Conservation (phyloP, 2,797 vertebrate species). For the Mus minutoides region DNA sequence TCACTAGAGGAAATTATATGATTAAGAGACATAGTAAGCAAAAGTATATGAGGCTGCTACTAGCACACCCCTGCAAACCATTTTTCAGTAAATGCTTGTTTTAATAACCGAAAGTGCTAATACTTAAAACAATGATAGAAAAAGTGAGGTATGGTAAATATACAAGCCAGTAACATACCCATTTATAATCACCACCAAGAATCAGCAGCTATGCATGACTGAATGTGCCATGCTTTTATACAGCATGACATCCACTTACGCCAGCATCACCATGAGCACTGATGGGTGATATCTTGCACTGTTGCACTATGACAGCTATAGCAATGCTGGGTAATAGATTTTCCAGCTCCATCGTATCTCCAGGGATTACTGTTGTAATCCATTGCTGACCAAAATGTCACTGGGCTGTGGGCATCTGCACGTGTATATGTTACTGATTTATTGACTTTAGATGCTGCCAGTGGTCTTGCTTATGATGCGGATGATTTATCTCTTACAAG, state of each 20-base stretch:
- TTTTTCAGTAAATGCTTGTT: background rate
- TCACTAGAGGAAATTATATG: background rate
- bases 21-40: background rate
- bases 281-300: background rate
- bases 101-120: background rate
- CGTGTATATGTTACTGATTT: background rate
- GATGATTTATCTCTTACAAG: constrained; percentile 35
- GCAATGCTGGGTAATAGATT: background rate
- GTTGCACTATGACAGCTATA: background rate
- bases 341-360: background rate
- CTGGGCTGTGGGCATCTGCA: background rate
- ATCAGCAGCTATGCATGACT: background rate
- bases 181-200: background rate
- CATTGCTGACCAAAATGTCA: background rate
- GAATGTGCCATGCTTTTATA: background rate
- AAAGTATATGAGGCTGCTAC: background rate
- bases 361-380: background rate
- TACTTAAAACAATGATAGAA: background rate
- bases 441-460: constrained; percentile 12
- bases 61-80: background rate
- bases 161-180: background rate
- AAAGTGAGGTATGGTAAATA: background rate
- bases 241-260: background rate
- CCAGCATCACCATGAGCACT: background rate
- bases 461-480: background rate